phyloP scores from a whole-genome alignment of 2,113 vertebrate genomes.

The Stigmatopora nigra region DNA sequence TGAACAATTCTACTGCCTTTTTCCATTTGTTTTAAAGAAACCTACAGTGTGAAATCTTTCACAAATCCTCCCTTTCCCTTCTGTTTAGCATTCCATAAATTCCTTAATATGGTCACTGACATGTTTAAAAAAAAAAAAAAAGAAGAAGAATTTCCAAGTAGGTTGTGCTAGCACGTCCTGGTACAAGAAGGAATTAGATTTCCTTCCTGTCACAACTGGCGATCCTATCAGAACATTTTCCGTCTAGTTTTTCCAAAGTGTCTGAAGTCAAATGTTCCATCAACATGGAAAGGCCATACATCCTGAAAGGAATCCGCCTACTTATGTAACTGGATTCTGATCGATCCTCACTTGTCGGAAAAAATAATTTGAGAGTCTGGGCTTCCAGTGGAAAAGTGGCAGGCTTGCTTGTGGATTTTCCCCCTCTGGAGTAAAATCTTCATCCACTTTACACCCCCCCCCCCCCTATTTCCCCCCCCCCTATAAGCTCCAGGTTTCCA shows the following conservation, averaged over 20 bases:
- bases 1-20: no score
- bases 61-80: no score
- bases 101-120: neutral
- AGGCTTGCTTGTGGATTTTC: constrained; percentile 46
- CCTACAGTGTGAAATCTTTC: no score
- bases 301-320: constrained; percentile 10
- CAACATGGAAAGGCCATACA: constrained; percentile 55
- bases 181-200: constrained; percentile 52
- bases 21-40: no score
- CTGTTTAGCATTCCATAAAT: neutral
- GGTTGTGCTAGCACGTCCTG: constrained; percentile 36
- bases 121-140: neutral
- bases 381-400: constrained; percentile 52
- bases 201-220: constrained; percentile 53
- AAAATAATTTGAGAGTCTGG: constrained; percentile 37
- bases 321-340: constrained; percentile 50
- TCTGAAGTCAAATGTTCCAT: constrained; percentile 44
- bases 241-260: constrained; percentile 40
- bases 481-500: constrained; percentile 39
- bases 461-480: neutral
- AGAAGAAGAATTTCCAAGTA: neutral
- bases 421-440: constrained; percentile 37
- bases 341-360: constrained; percentile 50
- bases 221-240: constrained; percentile 53
- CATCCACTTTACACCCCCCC: neutral